Evolutionary conservation across 2,888 invertebrate genomes (phyloP).

Genomic region (Dromius quadrimaculatus): DNA sequence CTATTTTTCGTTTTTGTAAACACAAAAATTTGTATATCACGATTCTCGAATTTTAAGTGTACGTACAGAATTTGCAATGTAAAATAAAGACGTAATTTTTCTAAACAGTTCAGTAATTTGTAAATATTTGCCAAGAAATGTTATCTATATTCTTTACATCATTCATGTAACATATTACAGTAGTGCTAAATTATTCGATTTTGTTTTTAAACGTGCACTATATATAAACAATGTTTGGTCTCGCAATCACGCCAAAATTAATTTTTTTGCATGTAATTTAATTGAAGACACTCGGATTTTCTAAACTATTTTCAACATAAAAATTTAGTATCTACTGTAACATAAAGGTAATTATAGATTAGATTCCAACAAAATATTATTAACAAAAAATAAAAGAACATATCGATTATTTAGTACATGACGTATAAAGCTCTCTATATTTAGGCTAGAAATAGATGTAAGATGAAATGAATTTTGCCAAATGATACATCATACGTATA

Average conservation of each 20-base stretch:
- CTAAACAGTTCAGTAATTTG: constrained; percentile 45
- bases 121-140: constrained; percentile 46
- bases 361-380: constrained; percentile 49
- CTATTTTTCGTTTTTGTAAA: constrained; percentile 19
- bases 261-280: constrained; percentile 1
- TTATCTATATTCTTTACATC: constrained; percentile 16
- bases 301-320: constrained; percentile 39
- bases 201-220: constrained; percentile 6
- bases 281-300: constrained; percentile 21
- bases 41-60: constrained; percentile 35
- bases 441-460: constrained; percentile 47
- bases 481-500: constrained; percentile 51
- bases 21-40: constrained; percentile 33
- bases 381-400: constrained; percentile 48
- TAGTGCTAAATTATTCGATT: constrained; percentile 49
- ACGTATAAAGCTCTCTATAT: constrained; percentile 52
- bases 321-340: constrained; percentile 52
- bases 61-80: constrained; percentile 43
- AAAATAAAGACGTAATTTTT: constrained; percentile 52
- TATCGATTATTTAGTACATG: constrained; percentile 52
- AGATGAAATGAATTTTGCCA: constrained; percentile 50
- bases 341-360: constrained; percentile 41
- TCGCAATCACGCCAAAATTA: neutral
- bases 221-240: constrained; percentile 30
- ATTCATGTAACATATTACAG: constrained; percentile 41